Evolutionary conservation across 2,888 invertebrate genomes (phyloP).

Genomic region (Ephialtes manifestator): DNA sequence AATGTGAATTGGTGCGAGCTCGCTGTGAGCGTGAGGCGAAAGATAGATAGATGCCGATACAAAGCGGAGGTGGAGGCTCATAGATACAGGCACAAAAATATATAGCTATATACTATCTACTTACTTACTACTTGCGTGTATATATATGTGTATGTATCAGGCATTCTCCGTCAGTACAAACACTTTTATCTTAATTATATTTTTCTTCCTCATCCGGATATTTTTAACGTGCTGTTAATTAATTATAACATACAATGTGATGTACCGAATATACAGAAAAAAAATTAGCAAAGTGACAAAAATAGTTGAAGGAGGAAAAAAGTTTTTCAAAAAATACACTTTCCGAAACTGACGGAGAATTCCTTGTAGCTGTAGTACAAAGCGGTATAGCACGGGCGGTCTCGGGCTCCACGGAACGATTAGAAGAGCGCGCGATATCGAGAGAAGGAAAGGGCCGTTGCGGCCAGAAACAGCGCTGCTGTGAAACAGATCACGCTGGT

Average conservation of each 20-base stretch:
- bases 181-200: too few species aligned
- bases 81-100: conserved; percentile 24
- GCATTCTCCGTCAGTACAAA: neutral
- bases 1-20: conserved; percentile 43
- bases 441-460: conserved; percentile 63
- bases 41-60: conserved; percentile 61
- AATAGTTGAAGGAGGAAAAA: too few species aligned
- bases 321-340: too few species aligned
- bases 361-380: conserved; percentile 16
- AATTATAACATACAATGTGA: too few species aligned
- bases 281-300: too few species aligned
- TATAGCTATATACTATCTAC: conserved; percentile 8
- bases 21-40: conserved; percentile 45
- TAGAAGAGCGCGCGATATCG: conserved; percentile 56
- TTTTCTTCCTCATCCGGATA: too few species aligned
- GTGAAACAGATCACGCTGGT: conserved; percentile 66
- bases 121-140: neutral
- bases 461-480: conserved; percentile 43
- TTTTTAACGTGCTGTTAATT: too few species aligned
- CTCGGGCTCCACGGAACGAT: conserved; percentile 48
- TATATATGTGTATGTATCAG: neutral
- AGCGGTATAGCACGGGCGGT: conserved; percentile 56
- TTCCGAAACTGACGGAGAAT: too few species aligned
- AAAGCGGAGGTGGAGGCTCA: conserved; percentile 34
- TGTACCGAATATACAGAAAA: too few species aligned